These are phyloP conservation scores for Lanistes nyassanus DNA, from an alignment of 1,140 invertebrate genomes.

Conservation along the genomic window DNA sequence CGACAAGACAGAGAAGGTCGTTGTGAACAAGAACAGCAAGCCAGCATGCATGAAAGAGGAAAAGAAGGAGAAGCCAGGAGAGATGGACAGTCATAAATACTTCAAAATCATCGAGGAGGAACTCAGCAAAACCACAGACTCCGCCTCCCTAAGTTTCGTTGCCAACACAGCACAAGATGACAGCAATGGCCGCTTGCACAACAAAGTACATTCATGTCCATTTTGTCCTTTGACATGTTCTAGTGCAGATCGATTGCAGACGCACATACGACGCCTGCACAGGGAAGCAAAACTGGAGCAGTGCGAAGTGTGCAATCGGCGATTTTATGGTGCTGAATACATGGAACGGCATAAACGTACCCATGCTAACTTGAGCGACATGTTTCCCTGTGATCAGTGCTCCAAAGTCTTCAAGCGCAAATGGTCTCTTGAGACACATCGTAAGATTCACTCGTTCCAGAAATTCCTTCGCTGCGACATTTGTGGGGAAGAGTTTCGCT, in stretches of 20 bases:
- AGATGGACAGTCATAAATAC: neutral
- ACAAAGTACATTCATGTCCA: conserved; percentile 19
- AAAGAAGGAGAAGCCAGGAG: neutral
- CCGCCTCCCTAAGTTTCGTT: neutral
- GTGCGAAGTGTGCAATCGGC: conserved; percentile 22
- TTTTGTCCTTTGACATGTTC: conserved; percentile 27
- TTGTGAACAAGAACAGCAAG: neutral
- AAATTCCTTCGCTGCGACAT: conserved; percentile 36
- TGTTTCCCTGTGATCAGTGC: conserved; percentile 33
- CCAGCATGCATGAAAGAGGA: neutral
- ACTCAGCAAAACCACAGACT: neutral
- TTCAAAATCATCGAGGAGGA: conserved; percentile 11
- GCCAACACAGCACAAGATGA: conserved; percentile 3
- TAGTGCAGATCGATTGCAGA: conserved; percentile 27
- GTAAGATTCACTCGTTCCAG: conserved; percentile 34
- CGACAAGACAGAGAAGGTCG: neutral
- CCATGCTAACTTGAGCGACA: conserved; percentile 14
- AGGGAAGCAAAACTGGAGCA: conserved; percentile 26
- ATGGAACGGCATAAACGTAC: conserved; percentile 18
- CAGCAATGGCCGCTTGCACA: neutral
- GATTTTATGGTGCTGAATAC: conserved; percentile 29
- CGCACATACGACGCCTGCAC: conserved; percentile 19
- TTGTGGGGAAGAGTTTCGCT: conserved; percentile 36
- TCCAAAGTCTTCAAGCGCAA: conserved; percentile 33
- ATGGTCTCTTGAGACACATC: conserved; percentile 30